Base-by-base conservation (phyloP, 2,888 invertebrate species). In the Campaea margaritaria region DNA sequence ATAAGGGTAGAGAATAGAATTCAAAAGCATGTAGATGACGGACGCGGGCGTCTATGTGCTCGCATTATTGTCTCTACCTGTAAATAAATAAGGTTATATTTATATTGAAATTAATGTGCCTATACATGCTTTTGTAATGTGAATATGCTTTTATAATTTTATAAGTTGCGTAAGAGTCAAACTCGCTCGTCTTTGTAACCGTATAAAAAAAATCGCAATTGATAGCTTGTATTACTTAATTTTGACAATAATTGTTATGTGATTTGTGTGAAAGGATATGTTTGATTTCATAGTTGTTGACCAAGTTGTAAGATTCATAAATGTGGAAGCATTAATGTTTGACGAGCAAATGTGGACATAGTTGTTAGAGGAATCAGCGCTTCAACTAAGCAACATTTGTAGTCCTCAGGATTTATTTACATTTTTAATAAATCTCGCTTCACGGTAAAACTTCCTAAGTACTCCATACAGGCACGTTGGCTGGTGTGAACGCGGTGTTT, bases 101-200 rank as follows among this genome's bases (percentile, higher is more conserved):
- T 21, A 21, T 21, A 21, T 21, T 21, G 21, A 21, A 5, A 2
- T 21, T 21, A 5, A 21, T 21, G 3, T 21, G 21, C 5, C 21
- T 5, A 21, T 21, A n/a, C n/a, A n/a, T 21, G 21, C 21, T 21
- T 2, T 21, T 21, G 21, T 12, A 38, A 38, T 34, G 38, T n/a
- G 12, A 38, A 38, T 39, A 39, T 13, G 4, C 10, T 38, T 55
- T 11, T 44, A 16, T 2, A 43, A 36, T 55, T 51, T 28, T 48
- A 47, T 54, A 52, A 41, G 45, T 42, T 54, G 61, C 53, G 58
- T 62, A 53, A 53, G 64, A 64, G 64, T 63, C 58, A 27, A 58
- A 64, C 63, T 71, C 63, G 34, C 68, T 66, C 64, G 72, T 70
- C 60, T 73, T 48, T 72, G 71, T 69, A 65, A 74, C 78, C 67